Evolutionary conservation across 2,797 vertebrate genomes (phyloP).

Genomic region (Danio jaintianensis): DNA sequence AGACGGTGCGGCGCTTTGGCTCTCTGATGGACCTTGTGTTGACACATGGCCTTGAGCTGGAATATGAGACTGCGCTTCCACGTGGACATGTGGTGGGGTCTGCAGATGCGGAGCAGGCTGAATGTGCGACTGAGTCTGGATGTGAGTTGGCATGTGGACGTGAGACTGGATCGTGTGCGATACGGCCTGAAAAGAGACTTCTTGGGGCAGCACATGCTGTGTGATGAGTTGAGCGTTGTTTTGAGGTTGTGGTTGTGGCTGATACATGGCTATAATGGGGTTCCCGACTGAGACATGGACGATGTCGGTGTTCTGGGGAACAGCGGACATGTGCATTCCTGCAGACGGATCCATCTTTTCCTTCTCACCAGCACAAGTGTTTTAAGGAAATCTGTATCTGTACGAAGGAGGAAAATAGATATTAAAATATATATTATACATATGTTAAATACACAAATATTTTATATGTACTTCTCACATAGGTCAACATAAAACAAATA

Average conservation of each 20-base stretch:
- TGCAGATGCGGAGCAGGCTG: conserved; percentile 33
- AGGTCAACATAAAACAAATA: not conserved
- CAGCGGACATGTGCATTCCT: conserved; percentile 59
- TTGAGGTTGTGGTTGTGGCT: conserved; percentile 52
- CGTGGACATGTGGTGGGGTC: conserved; percentile 29
- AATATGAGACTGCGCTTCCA: conserved; percentile 31
- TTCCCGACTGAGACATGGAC: conserved; percentile 60
- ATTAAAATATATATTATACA: too few species aligned
- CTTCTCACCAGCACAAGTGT: conserved; percentile 18
- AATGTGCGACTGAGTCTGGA: conserved; percentile 49
- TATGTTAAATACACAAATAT: not conserved
- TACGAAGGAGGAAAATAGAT: not conserved
- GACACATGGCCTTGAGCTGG: conserved; percentile 43
- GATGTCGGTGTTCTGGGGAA: conserved; percentile 53
- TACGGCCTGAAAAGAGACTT: conserved; percentile 54
- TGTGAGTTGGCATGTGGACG: conserved; percentile 53
- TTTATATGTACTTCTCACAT: not conserved
- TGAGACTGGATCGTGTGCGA: conserved; percentile 53
- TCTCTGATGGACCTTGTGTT: conserved; percentile 46
- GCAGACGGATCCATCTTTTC: conserved; percentile 59
- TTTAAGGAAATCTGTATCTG: not conserved
- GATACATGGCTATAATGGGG: conserved; percentile 64
- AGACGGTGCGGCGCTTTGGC: conserved; percentile 21
- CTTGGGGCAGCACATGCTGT: conserved; percentile 59
- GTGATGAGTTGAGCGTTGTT: conserved; percentile 60